phyloP scores from a whole-genome alignment of 2,888 invertebrate genomes.

The Heteromyza rotundicornis region DNA sequence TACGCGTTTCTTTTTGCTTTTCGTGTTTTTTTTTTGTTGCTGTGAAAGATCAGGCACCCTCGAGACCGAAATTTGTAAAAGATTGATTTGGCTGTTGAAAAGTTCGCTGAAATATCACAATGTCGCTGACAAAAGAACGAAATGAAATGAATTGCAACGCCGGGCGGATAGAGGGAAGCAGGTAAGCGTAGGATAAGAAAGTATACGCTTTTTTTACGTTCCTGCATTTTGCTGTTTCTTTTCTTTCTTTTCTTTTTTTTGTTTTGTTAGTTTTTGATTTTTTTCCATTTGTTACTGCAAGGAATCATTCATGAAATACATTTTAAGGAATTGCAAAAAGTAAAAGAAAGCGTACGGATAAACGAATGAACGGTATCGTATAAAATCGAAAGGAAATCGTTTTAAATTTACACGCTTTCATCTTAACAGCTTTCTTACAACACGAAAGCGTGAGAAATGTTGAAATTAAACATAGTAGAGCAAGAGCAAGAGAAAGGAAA shows the following conservation, averaged over 20 bases:
- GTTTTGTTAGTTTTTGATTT: background rate
- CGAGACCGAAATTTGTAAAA: background rate
- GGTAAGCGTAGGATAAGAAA: too few species aligned
- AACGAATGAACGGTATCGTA: constrained; percentile 3
- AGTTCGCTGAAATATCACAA: background rate
- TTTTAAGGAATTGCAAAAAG: constrained; percentile 12
- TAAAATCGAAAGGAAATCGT: constrained; percentile 24
- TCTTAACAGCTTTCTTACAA: constrained; percentile 3
- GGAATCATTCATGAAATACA: background rate
- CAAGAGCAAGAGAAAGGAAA: background rate
- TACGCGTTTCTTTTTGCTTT: too few species aligned
- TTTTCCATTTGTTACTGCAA: background rate
- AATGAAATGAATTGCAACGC: too few species aligned
- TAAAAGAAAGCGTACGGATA: constrained; percentile 3
- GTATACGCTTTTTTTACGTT: too few species aligned
- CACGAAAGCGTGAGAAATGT: too few species aligned
- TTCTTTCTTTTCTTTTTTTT: too few species aligned
- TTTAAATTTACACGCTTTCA: constrained; percentile 27
- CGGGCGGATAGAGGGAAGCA: too few species aligned
- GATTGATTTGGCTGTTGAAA: constrained; percentile 1
- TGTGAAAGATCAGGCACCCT: too few species aligned
- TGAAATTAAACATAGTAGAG: background rate
- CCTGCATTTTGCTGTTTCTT: too few species aligned
- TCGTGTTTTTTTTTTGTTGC: too few species aligned
- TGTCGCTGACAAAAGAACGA: too few species aligned